Evolutionary conservation across 2,888 invertebrate genomes (phyloP), one percentile per base, ranked within the genome.

Genomic region (Nymphalis c-album): DNA sequence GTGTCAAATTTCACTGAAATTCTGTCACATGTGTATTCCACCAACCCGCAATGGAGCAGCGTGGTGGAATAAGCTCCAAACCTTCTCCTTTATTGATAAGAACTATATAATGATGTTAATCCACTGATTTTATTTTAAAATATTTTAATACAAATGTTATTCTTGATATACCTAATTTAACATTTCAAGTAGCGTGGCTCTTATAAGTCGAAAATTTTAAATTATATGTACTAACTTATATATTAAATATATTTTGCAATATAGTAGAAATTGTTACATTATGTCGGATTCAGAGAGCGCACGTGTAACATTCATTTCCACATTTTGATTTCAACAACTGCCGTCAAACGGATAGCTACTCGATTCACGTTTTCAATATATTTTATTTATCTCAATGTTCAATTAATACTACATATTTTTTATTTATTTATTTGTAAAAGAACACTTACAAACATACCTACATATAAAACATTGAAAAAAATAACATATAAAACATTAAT

Each of bases 221-320:
- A 26, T 26, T 53, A 17, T 53, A 53, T 0, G 40, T 40, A 10
- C 7, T 1, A 7, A 1, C 10, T 8, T 35, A 35, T 13, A 31
- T 6, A 31, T 40, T 10, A 0, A 20, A 10, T 20, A 31, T 20
- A 53, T 26, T 26, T 53, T 31, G 17, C 13, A 40, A 40, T 10
- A 53, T 17, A 53, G 26, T 18, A 18, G 7, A 50, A 53, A 48
- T 58, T 58, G 35, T 51, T 47, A 20, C 63, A 55, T 57, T 55
- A 47, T 22, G 47, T 47, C 40, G 18, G 40, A 1, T 59, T 50
- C 45, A 16, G 40, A 20, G 20, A 47, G 17, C 35, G 8, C 58
- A 59, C 58, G 58, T 64, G 45, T 64, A 45, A 48, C 40, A 22
- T 64, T 45, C 47, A 47, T 57, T n/a, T 20, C 35, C 53, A 31